phyloP scores from a whole-genome alignment of 1,140 invertebrate genomes.

The Stenopsyche tienmushanensis region DNA sequence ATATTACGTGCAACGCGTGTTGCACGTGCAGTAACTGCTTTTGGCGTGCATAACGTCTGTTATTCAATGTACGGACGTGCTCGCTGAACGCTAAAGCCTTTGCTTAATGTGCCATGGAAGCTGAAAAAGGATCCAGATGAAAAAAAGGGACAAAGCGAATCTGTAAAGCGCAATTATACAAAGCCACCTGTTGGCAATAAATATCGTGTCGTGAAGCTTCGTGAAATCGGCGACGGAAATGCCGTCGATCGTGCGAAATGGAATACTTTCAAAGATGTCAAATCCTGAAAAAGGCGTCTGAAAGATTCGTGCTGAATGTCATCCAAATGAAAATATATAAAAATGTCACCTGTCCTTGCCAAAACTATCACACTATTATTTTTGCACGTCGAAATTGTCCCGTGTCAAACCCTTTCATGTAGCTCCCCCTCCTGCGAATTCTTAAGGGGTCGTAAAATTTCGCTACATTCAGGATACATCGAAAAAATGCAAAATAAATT shows the following conservation, averaged over 20 bases:
- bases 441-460: neutral
- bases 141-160: too few species aligned
- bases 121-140: too few species aligned
- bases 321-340: neutral
- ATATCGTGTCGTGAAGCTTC: neutral
- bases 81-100: neutral
- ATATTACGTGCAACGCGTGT: constrained; percentile 18
- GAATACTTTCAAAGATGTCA: too few species aligned
- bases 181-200: neutral
- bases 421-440: neutral
- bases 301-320: too few species aligned
- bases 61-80: constrained; percentile 18
- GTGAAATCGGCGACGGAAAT: too few species aligned
- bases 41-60: constrained; percentile 1
- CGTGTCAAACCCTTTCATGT: neutral
- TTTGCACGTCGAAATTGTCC: neutral
- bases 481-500: too few species aligned
- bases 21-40: neutral
- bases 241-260: too few species aligned
- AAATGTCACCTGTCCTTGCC: too few species aligned
- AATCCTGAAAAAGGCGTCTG: too few species aligned
- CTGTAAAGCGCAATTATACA: neutral
- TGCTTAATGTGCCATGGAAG: too few species aligned
- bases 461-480: neutral
- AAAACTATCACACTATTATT: neutral